A percentile compares a stretch with the other conserved stretches of the same genome.
Evolutionary conservation across 2,797 vertebrate genomes (phyloP).

Genomic region (Phataginus tetradactyla): DNA sequence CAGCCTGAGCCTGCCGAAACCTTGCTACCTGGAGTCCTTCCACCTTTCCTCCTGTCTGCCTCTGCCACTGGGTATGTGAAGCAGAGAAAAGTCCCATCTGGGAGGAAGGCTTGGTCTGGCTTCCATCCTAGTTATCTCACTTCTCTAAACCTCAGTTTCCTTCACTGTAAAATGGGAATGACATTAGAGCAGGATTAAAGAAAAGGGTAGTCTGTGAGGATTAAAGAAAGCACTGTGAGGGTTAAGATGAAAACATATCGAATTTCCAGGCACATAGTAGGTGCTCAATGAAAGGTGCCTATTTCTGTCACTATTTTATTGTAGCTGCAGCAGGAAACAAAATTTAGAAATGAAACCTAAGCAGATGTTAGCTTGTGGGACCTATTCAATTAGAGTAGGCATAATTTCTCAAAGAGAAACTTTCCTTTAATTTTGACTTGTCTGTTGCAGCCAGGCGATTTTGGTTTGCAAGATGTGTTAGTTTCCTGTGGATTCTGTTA

Average conservation of each 20-base stretch:
- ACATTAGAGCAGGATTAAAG: neutral
- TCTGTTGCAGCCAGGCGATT: neutral
- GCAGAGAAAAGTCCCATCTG: neutral
- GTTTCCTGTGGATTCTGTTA: neutral
- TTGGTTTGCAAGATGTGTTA: neutral
- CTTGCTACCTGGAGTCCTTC: neutral
- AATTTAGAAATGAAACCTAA: neutral
- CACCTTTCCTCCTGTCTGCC: neutral
- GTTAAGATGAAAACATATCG: neutral
- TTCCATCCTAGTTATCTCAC: neutral
- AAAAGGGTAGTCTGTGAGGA: neutral
- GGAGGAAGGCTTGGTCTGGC: neutral
- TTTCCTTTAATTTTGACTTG: neutral
- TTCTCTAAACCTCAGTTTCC: neutral
- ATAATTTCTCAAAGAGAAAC: neutral
- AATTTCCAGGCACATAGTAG: neutral
- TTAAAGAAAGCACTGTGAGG: neutral
- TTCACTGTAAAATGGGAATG: neutral
- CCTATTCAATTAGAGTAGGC: neutral
- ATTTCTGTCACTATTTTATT: neutral
- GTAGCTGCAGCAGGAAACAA: neutral
- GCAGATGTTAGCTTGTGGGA: neutral
- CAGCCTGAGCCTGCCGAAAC: rapidly evolving
- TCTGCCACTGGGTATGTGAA: neutral
- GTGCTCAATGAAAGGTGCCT: neutral